phyloP scores from a whole-genome alignment of 2,888 invertebrate genomes.

The Chirona hameri region DNA sequence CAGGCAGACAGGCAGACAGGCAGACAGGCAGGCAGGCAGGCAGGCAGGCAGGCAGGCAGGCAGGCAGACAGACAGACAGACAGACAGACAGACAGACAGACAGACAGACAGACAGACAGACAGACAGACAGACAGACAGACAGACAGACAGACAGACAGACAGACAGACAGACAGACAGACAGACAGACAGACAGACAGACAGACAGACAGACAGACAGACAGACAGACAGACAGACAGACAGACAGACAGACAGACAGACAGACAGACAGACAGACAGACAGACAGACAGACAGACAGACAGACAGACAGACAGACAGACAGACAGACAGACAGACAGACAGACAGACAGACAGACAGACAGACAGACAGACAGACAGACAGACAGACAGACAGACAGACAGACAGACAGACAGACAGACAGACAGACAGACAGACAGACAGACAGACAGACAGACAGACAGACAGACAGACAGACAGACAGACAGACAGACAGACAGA shows the following conservation, averaged over 20 bases:
- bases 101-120: background rate
- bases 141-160: constrained; percentile 10
- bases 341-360: background rate
- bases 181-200: too few relatives aligned
- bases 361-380: constrained; percentile 13
- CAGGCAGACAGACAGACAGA: too few relatives aligned
- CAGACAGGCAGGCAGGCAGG: too few relatives aligned
- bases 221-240: constrained; percentile 13
- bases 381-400: background rate
- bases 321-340: too few relatives aligned
- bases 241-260: background rate
- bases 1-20: too few relatives aligned
- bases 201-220: background rate
- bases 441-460: background rate
- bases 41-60: too few relatives aligned
- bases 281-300: constrained; percentile 25
- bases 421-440: constrained; percentile 26
- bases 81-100: constrained; percentile 26
- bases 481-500: constrained; percentile 10
- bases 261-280: too few relatives aligned
- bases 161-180: constrained; percentile 5
- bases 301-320: background rate
- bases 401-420: too few relatives aligned
- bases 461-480: too few relatives aligned
- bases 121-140: too few relatives aligned